Percentiles rank a stretch among this genome's conserved stretches.
Conservation (phyloP, 35 echinoderm and acorn worm species). For the Ophioderma brevispina region DNA sequence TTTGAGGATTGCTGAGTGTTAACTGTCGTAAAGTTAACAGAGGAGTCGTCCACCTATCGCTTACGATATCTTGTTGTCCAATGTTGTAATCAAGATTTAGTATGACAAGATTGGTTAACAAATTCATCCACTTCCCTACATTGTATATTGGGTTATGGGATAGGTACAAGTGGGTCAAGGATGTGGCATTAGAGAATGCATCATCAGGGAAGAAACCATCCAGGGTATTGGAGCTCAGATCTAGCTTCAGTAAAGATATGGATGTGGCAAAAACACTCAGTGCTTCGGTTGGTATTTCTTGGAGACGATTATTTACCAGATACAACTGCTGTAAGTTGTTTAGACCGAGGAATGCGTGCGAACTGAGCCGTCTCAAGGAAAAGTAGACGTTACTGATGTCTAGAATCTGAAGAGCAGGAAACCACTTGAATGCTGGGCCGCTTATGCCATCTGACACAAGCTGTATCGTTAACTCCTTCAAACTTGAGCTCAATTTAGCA, state of each 20-base stretch:
- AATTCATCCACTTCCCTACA: neutral
- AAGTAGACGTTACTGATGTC: neutral
- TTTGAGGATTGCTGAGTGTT: neutral
- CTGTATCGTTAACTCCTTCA: neutral
- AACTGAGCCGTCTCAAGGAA: too few species aligned
- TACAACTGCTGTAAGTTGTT: neutral
- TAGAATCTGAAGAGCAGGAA: neutral
- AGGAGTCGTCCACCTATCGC: neutral
- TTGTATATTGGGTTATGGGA: neutral
- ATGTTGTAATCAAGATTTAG: neutral
- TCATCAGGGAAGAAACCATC: neutral
- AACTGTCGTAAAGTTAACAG: neutral
- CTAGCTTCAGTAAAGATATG: neutral
- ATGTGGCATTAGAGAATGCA: neutral
- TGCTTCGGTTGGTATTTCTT: neutral
- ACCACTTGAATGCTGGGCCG: neutral
- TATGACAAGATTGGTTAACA: neutral
- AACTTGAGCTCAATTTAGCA: neutral
- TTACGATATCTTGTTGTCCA: neutral
- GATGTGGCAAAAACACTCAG: neutral
- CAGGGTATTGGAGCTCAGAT: neutral
- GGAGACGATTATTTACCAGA: neutral
- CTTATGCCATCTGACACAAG: neutral
- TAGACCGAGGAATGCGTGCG: neutral
- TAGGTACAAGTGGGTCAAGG: neutral